Evolutionary conservation across 2,888 invertebrate genomes (phyloP).

Genomic region (Philhelius pedissequus): DNA sequence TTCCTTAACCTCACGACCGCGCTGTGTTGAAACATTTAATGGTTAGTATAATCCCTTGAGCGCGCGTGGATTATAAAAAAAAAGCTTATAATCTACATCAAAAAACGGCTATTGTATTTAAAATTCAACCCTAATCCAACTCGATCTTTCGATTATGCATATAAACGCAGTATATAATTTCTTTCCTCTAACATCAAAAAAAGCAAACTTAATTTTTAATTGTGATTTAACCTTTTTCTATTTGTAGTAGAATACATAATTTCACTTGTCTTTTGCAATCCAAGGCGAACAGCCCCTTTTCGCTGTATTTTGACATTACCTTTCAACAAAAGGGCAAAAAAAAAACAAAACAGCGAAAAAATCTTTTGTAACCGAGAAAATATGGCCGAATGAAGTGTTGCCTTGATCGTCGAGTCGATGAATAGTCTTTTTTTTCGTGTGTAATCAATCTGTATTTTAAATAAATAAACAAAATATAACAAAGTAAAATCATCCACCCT

Average conservation of each 20-base stretch:
- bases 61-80: too few species aligned
- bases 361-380: slow-evolving; percentile 50
- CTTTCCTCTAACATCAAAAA: too few species aligned
- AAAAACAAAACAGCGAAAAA: slow-evolving; percentile 25
- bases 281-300: neutral
- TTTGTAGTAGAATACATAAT: neutral
- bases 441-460: neutral
- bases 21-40: too few species aligned
- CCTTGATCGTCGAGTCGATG: slow-evolving; percentile 1
- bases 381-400: slow-evolving; percentile 48
- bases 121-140: too few species aligned
- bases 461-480: neutral
- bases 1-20: too few species aligned
- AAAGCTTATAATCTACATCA: too few species aligned
- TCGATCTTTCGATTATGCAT: too few species aligned
- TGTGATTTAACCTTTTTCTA: neutral
- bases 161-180: too few species aligned
- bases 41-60: too few species aligned
- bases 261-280: neutral
- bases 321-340: neutral
- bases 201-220: neutral
- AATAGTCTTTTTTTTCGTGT: slow-evolving; percentile 18
- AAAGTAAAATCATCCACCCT: neutral
- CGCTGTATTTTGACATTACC: slow-evolving; percentile 32
- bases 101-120: too few species aligned